Evolutionary conservation across 2,888 invertebrate species (phyloP).

Genomic region (Conus canariensis): DNA sequence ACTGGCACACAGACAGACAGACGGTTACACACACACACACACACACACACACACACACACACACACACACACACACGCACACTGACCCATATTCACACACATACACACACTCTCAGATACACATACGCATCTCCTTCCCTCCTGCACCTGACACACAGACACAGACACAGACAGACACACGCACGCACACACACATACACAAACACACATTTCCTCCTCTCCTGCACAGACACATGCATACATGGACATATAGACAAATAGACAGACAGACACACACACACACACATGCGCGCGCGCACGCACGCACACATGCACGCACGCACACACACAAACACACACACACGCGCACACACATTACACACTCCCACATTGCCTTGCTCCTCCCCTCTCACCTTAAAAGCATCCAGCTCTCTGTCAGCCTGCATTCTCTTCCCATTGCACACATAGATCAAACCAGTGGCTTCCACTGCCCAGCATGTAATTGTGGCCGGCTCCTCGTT

Average conservation of each 20-base stretch:
- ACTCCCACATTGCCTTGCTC: too few species aligned
- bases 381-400: not conserved
- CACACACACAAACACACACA: too few species aligned
- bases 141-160: not conserved
- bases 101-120: not conserved
- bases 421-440: constrained; percentile 31
- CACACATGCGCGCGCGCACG: too few species aligned
- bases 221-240: too few species aligned
- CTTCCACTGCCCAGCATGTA: constrained; percentile 40
- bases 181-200: too few species aligned
- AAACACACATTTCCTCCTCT: too few species aligned
- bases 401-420: not conserved
- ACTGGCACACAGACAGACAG: not conserved
- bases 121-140: not conserved
- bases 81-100: not conserved
- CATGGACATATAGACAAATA: too few species aligned
- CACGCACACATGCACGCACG: too few species aligned
- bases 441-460: constrained; percentile 39
- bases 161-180: not conserved
- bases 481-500: constrained; percentile 27
- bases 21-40: not conserved
- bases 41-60: not conserved
- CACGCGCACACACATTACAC: too few species aligned
- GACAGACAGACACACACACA: too few species aligned
- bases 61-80: not conserved